Conservation (phyloP, 2,797 vertebrate genomes). For the Sparidentex hasta region DNA sequence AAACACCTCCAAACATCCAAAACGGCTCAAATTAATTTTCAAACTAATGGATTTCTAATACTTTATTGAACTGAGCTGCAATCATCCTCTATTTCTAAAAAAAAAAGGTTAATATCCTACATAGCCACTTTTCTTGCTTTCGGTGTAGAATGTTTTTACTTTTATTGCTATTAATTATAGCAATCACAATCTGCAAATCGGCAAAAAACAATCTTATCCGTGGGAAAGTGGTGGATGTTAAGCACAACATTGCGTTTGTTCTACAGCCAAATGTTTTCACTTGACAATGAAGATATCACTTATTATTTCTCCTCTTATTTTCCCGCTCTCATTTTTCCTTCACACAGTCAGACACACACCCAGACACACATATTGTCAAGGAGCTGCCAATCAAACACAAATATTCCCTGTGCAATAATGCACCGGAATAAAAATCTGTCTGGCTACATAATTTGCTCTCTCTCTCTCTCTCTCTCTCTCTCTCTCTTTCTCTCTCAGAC, state of each 20-base stretch:
- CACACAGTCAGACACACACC: neutral
- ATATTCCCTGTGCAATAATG: conserved; percentile 33
- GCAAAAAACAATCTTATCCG: conserved; percentile 27
- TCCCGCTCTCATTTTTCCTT: neutral
- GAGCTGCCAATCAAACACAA: conserved; percentile 49
- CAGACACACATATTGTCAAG: neutral
- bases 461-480: neutral
- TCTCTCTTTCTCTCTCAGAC: conserved; percentile 32
- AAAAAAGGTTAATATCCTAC: conserved; percentile 54
- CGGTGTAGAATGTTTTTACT: conserved; percentile 30
- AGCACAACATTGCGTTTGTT: neutral
- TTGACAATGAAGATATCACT: conserved; percentile 6
- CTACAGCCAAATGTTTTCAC: conserved; percentile 3
- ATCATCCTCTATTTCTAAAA: conserved; percentile 42
- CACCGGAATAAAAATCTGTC: conserved; percentile 33
- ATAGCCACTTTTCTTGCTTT: conserved; percentile 35
- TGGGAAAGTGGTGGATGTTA: conserved; percentile 6
- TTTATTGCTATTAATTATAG: conserved; percentile 47
- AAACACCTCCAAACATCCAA: conserved; percentile 34
- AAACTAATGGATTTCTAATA: conserved; percentile 56
- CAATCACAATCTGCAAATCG: too few relatives aligned
- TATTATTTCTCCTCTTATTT: neutral
- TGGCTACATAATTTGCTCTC: conserved; percentile 46
- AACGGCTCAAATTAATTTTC: conserved; percentile 55
- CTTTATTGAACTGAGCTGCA: conserved; percentile 41